Evolutionary conservation across 2,113 vertebrate species (phyloP).

Genomic region (Podarcis cretensis): DNA sequence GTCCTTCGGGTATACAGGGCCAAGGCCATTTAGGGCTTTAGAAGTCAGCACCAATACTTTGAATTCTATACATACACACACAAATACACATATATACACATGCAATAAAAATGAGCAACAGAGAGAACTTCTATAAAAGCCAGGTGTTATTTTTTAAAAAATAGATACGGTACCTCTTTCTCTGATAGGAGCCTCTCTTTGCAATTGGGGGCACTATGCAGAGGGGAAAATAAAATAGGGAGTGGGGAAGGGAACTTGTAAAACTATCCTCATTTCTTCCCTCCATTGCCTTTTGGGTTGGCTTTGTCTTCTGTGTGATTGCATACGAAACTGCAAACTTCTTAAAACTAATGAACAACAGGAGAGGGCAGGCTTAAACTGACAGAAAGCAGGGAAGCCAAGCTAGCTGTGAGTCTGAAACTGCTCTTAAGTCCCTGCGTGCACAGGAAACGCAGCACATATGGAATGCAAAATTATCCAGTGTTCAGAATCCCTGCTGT

Average conservation of each 20-base stretch:
- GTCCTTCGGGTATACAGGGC: too few species aligned
- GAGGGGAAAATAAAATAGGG: not conserved
- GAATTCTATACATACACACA: too few species aligned
- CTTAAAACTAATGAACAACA: conserved; percentile 63
- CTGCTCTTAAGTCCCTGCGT: not conserved
- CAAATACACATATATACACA: too few species aligned
- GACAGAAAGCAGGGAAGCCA: conserved; percentile 54
- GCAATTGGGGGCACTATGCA: not conserved
- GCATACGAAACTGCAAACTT: conserved; percentile 21
- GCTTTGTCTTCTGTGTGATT: conserved; percentile 53
- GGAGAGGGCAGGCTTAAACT: conserved; percentile 64
- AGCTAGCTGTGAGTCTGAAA: conserved; percentile 28
- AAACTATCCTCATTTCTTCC: conserved; percentile 5
- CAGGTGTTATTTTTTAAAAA: too few species aligned
- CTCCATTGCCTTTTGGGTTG: conserved; percentile 43
- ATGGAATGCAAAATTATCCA: conserved; percentile 34
- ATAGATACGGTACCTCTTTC: too few species aligned
- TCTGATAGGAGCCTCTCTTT: not conserved
- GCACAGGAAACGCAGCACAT: conserved; percentile 46
- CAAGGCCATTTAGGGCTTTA: too few species aligned
- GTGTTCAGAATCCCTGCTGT: conserved; percentile 49
- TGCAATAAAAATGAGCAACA: too few species aligned
- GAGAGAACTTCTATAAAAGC: too few species aligned
- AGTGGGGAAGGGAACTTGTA: not conserved
- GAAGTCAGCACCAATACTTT: too few species aligned